Conservation (phyloP, 2,797 vertebrate genomes). For the Ataeniobius toweri region DNA sequence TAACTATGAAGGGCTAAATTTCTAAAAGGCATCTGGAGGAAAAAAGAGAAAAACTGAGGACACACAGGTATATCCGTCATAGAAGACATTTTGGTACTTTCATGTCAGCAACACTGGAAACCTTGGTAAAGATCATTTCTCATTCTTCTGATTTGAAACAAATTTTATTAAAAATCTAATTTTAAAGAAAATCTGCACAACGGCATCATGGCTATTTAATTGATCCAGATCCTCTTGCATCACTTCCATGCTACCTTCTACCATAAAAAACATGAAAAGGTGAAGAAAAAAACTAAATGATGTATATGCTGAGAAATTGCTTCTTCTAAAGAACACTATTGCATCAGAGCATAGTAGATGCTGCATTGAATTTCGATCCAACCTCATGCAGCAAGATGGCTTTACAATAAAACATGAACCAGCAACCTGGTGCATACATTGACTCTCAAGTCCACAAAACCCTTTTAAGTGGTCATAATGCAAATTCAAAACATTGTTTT, state of each 20-base stretch:
- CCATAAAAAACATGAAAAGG: not conserved
- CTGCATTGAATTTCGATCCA: slow-evolving; percentile 1
- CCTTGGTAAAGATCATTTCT: not conserved
- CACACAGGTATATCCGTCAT: not conserved
- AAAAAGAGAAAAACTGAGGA: not conserved
- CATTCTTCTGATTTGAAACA: not conserved
- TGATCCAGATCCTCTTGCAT: slow-evolving; percentile 1
- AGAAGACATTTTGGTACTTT: not conserved
- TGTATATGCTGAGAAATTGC: slow-evolving; percentile 6
- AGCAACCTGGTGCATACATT: not conserved
- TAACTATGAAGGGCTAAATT: not conserved
- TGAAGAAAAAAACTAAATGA: slow-evolving; percentile 5
- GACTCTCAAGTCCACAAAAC: not conserved
- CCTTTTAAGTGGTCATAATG: not conserved
- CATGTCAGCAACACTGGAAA: not conserved
- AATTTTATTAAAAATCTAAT: not conserved
- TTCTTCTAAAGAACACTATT: not conserved
- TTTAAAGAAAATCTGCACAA: too few relatives aligned
- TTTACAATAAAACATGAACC: slow-evolving; percentile 7
- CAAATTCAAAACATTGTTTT: not conserved
- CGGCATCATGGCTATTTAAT: not conserved
- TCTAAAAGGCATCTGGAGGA: not conserved
- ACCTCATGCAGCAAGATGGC: not conserved
- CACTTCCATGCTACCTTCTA: not conserved
- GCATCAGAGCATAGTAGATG: not conserved